Evolutionary conservation across 2,797 vertebrate genomes (phyloP).

Genomic region (Poecilia gillii): DNA sequence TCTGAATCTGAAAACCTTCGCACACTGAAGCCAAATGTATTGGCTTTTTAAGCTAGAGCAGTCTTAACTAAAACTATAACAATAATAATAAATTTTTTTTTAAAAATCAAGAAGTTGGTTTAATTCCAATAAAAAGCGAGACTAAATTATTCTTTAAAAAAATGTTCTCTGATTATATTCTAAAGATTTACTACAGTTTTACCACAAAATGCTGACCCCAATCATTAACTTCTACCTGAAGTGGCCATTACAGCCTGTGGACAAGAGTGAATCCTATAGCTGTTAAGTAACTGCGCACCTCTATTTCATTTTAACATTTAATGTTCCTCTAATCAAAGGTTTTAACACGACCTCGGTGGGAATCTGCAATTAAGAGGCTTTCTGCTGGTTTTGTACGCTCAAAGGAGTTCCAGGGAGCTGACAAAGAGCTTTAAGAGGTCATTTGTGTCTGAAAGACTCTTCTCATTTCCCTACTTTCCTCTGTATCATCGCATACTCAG

Average conservation of each 20-base stretch:
- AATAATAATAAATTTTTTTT: not conserved
- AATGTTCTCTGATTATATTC: not conserved
- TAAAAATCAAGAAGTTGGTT: not conserved
- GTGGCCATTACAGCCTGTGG: not conserved
- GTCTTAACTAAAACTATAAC: not conserved
- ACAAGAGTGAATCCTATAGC: not conserved
- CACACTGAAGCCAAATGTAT: not conserved
- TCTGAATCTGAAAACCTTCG: not conserved
- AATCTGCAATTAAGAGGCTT: conserved; percentile 13
- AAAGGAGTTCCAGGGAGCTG: conserved; percentile 16
- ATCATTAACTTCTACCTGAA: not conserved
- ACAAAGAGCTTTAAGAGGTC: conserved; percentile 26
- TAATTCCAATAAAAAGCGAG: not conserved
- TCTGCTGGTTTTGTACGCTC: conserved; percentile 10
- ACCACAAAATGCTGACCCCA: not conserved
- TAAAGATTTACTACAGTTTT: not conserved
- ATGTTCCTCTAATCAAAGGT: not conserved
- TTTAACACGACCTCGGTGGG: conserved; percentile 13
- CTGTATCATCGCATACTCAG: conserved; percentile 8
- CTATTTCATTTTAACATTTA: conserved; percentile 7
- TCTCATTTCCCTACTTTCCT: conserved; percentile 13
- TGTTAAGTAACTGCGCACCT: not conserved
- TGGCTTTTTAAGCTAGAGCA: not conserved
- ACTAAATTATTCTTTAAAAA: not conserved
- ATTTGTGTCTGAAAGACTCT: conserved; percentile 1